Percentiles rank a stretch among this genome's conserved stretches.
Evolutionary conservation across 2,113 vertebrate species (phyloP).

Genomic region (Cryptomyrus ogoouensis): DNA sequence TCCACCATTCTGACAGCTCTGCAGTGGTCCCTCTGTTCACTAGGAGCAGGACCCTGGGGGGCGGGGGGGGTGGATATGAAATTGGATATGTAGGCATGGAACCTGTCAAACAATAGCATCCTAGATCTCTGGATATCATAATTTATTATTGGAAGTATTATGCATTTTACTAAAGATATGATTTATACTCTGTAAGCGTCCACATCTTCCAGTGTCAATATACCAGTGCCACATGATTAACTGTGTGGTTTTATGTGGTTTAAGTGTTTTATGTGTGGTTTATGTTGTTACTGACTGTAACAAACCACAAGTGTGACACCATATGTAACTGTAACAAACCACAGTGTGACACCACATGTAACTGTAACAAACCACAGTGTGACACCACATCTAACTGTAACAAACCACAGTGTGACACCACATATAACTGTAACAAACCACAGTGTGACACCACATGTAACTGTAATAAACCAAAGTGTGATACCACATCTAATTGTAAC

Average conservation of each 20-base stretch:
- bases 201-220: neutral
- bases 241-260: neutral
- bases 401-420: too few species aligned
- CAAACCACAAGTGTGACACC: neutral
- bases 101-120: neutral
- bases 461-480: too few species aligned
- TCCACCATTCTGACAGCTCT: neutral
- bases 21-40: neutral
- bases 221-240: neutral
- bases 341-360: too few species aligned
- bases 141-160: neutral
- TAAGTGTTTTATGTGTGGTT: too few species aligned
- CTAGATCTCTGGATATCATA: neutral
- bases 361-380: neutral
- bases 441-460: too few species aligned
- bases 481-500: neutral
- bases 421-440: neutral
- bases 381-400: neutral
- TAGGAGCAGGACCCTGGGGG: neutral
- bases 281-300: neutral
- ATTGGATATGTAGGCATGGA: neutral
- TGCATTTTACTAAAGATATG: neutral
- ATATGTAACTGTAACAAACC: neutral
- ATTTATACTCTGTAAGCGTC: neutral
- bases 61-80: neutral